These are phyloP conservation scores for Danio jaintianensis DNA, from an alignment of 2,797 vertebrate species.

Conservation along the genomic window DNA sequence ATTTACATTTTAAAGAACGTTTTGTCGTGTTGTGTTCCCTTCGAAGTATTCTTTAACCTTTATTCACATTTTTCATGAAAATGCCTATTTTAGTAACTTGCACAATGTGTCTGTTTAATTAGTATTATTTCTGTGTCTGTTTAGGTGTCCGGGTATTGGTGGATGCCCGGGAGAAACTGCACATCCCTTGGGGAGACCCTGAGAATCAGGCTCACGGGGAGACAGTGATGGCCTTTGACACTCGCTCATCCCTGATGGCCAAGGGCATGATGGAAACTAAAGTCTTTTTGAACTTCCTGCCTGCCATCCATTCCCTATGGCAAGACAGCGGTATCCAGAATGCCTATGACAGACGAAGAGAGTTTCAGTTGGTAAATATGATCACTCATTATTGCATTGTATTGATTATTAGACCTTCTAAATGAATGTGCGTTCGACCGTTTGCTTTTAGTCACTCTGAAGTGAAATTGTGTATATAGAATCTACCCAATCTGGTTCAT, in stretches of 20 bases:
- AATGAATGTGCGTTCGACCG: background rate
- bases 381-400: background rate
- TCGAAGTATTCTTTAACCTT: too few species aligned
- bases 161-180: slow-evolving; percentile 96
- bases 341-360: slow-evolving; percentile 93
- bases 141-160: slow-evolving; percentile 94
- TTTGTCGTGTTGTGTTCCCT: too few species aligned
- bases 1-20: too few species aligned
- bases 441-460: background rate
- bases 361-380: slow-evolving; percentile 93
- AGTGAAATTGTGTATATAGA: background rate
- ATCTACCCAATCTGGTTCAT: background rate
- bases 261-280: slow-evolving; percentile 88
- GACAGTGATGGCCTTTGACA: slow-evolving; percentile 92
- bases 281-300: slow-evolving; percentile 86
- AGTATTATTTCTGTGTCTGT: background rate
- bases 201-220: slow-evolving; percentile 88
- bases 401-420: background rate
- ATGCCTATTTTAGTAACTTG: too few species aligned
- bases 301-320: slow-evolving; percentile 88
- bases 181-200: slow-evolving; percentile 93
- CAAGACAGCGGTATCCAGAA: slow-evolving; percentile 91
- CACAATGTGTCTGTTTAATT: too few species aligned
- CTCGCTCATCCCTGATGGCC: slow-evolving; percentile 82
- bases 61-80: too few species aligned